Percentiles rank a stretch among this genome's conserved stretches.
Conservation (phyloP, 1,140 invertebrate genomes). For the Solen grandis region DNA sequence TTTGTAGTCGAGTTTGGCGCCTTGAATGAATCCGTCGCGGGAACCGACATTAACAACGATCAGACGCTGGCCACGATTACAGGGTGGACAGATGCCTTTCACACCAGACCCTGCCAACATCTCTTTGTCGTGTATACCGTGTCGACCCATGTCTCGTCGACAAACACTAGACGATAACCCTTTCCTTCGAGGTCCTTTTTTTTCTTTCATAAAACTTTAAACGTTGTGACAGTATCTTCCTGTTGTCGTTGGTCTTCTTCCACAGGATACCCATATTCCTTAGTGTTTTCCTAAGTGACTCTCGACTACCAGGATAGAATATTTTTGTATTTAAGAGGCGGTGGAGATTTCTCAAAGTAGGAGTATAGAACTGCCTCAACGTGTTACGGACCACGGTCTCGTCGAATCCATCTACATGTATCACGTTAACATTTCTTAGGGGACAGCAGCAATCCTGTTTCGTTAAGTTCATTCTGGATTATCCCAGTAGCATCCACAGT, state of each 20-base stretch:
- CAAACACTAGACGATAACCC: neutral
- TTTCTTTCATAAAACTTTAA: neutral
- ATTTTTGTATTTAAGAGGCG: no score
- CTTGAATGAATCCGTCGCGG: neutral
- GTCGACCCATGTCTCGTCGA: constrained; percentile 9
- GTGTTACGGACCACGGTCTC: no score
- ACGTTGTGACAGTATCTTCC: neutral
- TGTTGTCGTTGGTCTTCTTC: neutral
- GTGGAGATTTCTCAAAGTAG: no score
- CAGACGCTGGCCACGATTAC: neutral
- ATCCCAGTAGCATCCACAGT: no score
- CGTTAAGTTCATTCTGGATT: no score
- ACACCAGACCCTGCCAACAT: neutral
- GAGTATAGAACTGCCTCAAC: no score
- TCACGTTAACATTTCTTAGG: no score
- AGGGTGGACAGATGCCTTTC: neutral
- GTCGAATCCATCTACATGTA: no score
- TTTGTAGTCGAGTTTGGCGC: neutral
- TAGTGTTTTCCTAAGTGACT: neutral
- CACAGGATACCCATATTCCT: neutral
- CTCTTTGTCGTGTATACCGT: no score
- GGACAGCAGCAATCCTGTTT: no score
- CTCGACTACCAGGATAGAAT: no score
- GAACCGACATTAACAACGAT: constrained; percentile 17
- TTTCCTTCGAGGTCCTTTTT: neutral